Evolutionary conservation across 2,113 vertebrate genomes (phyloP).

Genomic region (Epinephelus cyanopodus): DNA sequence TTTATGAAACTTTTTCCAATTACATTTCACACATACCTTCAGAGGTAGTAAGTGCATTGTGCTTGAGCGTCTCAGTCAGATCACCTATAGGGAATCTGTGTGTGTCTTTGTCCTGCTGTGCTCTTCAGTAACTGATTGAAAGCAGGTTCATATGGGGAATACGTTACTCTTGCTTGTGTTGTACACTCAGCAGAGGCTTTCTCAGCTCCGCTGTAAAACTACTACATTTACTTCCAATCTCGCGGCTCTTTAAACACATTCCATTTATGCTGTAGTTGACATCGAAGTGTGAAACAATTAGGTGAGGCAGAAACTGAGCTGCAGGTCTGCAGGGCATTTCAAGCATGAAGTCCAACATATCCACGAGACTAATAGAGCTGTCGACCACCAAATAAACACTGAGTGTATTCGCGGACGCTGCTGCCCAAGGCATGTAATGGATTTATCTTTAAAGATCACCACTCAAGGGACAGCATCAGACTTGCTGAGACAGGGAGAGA

Average conservation of each 20-base stretch:
- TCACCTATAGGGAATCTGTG: neutral
- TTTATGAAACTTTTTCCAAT: too few relatives aligned
- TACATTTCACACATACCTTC: too few relatives aligned
- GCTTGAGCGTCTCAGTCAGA: too few relatives aligned
- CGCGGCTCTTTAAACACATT: slow-evolving; percentile 15
- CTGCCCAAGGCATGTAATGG: slow-evolving; percentile 29
- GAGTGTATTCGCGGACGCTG: neutral
- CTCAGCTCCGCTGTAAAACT: neutral
- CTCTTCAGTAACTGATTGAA: neutral
- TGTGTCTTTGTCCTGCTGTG: neutral
- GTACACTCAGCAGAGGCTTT: neutral
- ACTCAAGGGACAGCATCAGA: neutral
- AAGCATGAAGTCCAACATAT: slow-evolving; percentile 13
- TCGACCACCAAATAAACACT: slow-evolving; percentile 27
- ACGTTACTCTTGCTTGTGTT: neutral
- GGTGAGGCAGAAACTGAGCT: neutral
- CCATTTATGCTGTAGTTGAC: slow-evolving; percentile 25
- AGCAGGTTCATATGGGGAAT: neutral
- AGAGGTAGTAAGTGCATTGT: too few relatives aligned
- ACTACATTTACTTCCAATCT: slow-evolving; percentile 1
- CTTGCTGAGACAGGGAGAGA: slow-evolving; percentile 11
- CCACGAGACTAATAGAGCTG: slow-evolving; percentile 28
- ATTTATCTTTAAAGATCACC: slow-evolving; percentile 46
- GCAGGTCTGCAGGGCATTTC: slow-evolving; percentile 6
- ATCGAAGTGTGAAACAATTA: slow-evolving; percentile 55